Percentiles rank a stretch among this genome's conserved stretches.
These are phyloP conservation scores for Saturnia pavonia DNA, from an alignment of 2,888 invertebrate species.

Conservation along the genomic window DNA sequence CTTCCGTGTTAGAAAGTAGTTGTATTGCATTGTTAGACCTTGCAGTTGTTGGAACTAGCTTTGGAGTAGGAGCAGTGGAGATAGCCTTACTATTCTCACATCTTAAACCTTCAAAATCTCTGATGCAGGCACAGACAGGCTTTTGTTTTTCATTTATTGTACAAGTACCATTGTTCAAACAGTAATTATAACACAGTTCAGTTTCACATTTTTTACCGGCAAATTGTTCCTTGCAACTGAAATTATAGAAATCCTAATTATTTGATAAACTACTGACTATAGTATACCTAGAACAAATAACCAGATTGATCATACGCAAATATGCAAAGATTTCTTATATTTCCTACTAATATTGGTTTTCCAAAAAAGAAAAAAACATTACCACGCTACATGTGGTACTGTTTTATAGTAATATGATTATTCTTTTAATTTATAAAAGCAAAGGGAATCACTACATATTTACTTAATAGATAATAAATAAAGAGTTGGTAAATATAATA, in stretches of 20 bases:
- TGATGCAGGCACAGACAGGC: slow-evolving; percentile 74
- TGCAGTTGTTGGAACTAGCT: background rate
- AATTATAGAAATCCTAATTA: slow-evolving; percentile 31
- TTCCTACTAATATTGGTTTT: too few species aligned
- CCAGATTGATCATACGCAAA: too few species aligned
- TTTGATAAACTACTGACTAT: background rate
- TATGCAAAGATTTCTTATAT: too few species aligned
- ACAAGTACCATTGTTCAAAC: slow-evolving; percentile 85
- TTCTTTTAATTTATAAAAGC: too few species aligned
- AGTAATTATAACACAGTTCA: slow-evolving; percentile 80
- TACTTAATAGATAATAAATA: too few species aligned
- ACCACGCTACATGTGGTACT: too few species aligned
- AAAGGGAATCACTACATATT: too few species aligned
- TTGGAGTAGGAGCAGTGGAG: background rate
- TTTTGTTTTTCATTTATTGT: slow-evolving; percentile 55
- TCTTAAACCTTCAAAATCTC: slow-evolving; percentile 75
- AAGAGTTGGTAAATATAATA: background rate
- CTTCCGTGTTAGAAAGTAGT: background rate
- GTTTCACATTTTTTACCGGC: slow-evolving; percentile 74
- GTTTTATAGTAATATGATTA: too few species aligned
- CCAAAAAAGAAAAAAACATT: too few species aligned
- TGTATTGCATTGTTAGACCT: background rate
- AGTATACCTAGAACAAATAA: too few species aligned
- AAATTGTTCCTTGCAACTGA: slow-evolving; percentile 67
- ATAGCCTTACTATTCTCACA: slow-evolving; percentile 73